These are phyloP conservation scores for Lapara coniferarum DNA, from an alignment of 2,888 invertebrate species.

Conservation along the genomic window DNA sequence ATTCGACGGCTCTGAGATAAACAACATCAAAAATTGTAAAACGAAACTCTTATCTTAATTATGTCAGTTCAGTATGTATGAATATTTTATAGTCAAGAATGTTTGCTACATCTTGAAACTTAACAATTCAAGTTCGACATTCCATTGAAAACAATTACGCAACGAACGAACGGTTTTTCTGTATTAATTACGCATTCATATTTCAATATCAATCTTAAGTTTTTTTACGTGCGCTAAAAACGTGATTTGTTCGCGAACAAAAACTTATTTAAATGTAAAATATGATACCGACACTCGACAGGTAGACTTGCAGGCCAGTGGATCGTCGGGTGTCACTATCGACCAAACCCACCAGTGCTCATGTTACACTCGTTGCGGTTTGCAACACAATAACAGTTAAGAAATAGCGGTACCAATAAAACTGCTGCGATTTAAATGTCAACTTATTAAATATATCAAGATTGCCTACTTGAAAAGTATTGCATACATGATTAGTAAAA, in stretches of 20 bases:
- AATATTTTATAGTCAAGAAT: neutral
- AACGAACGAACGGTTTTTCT: slow-evolving; percentile 20
- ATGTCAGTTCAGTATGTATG: neutral
- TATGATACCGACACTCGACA: slow-evolving; percentile 29
- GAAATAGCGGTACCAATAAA: slow-evolving; percentile 24
- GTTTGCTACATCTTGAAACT: slow-evolving; percentile 30
- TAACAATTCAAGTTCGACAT: slow-evolving; percentile 20
- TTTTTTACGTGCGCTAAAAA: slow-evolving; percentile 30
- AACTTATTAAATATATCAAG: slow-evolving; percentile 20
- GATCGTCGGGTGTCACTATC: slow-evolving; percentile 56
- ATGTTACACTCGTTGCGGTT: slow-evolving; percentile 52
- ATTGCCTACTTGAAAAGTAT: slow-evolving; percentile 6
- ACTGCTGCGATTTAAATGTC: slow-evolving; percentile 23
- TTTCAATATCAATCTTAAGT: slow-evolving; percentile 7
- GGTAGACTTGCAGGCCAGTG: slow-evolving; percentile 42
- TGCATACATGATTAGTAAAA: neutral
- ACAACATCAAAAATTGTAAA: neutral
- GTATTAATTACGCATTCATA: slow-evolving; percentile 6
- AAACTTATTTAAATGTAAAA: slow-evolving; percentile 50
- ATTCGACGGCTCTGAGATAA: neutral
- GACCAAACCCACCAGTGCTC: slow-evolving; percentile 41
- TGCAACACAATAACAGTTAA: slow-evolving; percentile 30
- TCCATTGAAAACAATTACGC: slow-evolving; percentile 14
- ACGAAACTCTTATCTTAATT: neutral
- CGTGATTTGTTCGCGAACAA: slow-evolving; percentile 51